These are phyloP conservation scores for Passer montanus DNA, from an alignment of 2,113 vertebrate species.

Conservation along the genomic window DNA sequence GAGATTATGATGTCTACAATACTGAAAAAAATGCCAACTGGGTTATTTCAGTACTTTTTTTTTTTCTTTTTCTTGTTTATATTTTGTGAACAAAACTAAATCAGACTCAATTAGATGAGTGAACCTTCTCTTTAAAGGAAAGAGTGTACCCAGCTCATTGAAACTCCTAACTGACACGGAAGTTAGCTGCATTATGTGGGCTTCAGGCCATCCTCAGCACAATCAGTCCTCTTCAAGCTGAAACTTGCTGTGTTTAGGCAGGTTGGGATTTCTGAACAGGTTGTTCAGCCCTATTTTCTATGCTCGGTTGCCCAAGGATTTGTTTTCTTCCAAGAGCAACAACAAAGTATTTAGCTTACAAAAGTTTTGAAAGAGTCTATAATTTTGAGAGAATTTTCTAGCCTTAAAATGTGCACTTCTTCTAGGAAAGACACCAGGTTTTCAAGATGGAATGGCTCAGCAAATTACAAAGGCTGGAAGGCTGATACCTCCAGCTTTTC, in stretches of 20 bases:
- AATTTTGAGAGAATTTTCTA: neutral
- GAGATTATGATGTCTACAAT: neutral
- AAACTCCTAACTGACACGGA: conserved; percentile 32
- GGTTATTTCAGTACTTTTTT: neutral
- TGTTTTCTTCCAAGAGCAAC: conserved; percentile 56
- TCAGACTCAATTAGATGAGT: neutral
- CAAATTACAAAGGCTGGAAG: neutral
- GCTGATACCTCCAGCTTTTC: neutral
- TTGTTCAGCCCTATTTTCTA: conserved; percentile 64
- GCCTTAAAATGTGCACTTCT: neutral
- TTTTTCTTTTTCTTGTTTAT: neutral
- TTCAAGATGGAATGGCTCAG: neutral
- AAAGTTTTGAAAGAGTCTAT: conserved; percentile 3
- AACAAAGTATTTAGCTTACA: neutral
- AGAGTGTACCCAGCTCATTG: neutral
- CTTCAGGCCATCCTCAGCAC: conserved; percentile 35
- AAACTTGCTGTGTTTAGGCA: conserved; percentile 63
- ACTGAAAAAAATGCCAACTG: neutral
- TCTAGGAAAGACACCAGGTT: neutral
- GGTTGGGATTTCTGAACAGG: conserved; percentile 57
- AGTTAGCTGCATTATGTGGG: conserved; percentile 53
- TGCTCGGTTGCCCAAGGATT: conserved; percentile 54
- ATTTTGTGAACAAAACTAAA: conserved; percentile 42
- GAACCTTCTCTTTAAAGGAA: conserved; percentile 44
- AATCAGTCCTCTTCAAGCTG: conserved; percentile 44